These are phyloP conservation scores for Scleropages formosus DNA, from an alignment of 2,797 vertebrate genomes.

Conservation along the genomic window DNA sequence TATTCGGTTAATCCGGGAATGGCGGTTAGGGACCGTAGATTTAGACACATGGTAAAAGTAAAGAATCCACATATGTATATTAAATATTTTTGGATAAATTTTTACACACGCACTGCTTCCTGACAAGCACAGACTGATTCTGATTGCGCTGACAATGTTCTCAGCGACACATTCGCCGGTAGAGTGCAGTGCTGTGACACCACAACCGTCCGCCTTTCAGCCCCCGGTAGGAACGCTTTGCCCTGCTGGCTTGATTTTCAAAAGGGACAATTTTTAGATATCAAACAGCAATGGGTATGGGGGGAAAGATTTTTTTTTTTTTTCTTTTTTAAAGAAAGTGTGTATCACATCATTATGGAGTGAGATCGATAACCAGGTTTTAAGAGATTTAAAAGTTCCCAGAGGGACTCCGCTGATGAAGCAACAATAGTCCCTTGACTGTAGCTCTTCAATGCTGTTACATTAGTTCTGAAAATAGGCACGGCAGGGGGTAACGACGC, in stretches of 20 bases:
- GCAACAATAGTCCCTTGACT: slow-evolving; percentile 20
- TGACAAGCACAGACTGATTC: not conserved
- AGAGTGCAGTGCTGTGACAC: slow-evolving; percentile 24
- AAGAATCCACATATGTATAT: not conserved
- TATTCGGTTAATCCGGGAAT: not conserved
- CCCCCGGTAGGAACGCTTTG: not conserved
- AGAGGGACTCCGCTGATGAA: not conserved
- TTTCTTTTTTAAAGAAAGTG: slow-evolving; percentile 3
- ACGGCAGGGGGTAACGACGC: not conserved
- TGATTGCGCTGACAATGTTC: not conserved
- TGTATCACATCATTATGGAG: slow-evolving; percentile 4
- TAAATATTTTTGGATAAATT: slow-evolving; percentile 5
- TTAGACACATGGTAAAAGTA: not conserved
- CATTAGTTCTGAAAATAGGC: slow-evolving; percentile 19
- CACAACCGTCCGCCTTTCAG: not conserved
- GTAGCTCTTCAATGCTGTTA: not conserved
- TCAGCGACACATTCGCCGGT: not conserved
- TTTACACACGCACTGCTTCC: not conserved
- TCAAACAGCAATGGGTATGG: not conserved
- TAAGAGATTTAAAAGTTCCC: slow-evolving; percentile 26
- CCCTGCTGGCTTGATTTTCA: not conserved
- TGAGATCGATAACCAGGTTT: slow-evolving; percentile 7
- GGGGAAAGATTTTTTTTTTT: not conserved
- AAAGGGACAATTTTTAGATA: slow-evolving; percentile 5
- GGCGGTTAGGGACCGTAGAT: not conserved